These are phyloP conservation scores for Jaculus jaculus DNA, from an alignment of 2,113 vertebrate genomes.

Conservation along the genomic window DNA sequence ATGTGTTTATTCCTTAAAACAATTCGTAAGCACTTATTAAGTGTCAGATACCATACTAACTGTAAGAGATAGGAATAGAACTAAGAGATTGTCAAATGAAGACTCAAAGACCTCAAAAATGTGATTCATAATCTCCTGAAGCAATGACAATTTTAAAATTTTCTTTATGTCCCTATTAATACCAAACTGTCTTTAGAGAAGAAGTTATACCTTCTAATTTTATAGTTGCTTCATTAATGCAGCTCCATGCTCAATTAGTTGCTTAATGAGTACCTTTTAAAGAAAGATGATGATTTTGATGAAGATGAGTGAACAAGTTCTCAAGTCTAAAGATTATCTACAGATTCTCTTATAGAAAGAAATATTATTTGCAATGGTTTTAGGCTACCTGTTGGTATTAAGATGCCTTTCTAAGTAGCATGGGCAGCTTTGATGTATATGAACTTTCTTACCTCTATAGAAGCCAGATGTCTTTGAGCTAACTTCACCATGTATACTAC, in stretches of 20 bases:
- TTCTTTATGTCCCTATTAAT: background rate
- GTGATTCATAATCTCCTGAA: background rate
- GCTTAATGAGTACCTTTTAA: slow-evolving; percentile 22
- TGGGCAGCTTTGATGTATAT: background rate
- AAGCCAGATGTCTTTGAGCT: background rate
- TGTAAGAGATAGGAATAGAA: background rate
- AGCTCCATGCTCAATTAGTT: background rate
- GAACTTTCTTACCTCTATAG: background rate
- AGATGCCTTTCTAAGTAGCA: background rate
- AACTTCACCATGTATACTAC: background rate
- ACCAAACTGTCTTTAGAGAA: background rate
- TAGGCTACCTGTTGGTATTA: background rate
- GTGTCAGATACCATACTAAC: background rate
- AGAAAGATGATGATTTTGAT: background rate
- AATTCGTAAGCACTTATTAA: background rate
- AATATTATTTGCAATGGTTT: background rate
- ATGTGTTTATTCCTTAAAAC: background rate
- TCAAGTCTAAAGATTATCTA: background rate
- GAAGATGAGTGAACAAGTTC: background rate
- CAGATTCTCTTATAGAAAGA: background rate
- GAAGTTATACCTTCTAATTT: background rate
- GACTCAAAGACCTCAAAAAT: background rate
- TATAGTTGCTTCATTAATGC: slow-evolving; percentile 20
- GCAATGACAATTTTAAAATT: background rate
- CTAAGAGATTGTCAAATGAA: background rate